Percentiles rank a stretch among this genome's conserved stretches.
Evolutionary conservation across 2,113 vertebrate species (phyloP).

Genomic region (Scophthalmus maximus): DNA sequence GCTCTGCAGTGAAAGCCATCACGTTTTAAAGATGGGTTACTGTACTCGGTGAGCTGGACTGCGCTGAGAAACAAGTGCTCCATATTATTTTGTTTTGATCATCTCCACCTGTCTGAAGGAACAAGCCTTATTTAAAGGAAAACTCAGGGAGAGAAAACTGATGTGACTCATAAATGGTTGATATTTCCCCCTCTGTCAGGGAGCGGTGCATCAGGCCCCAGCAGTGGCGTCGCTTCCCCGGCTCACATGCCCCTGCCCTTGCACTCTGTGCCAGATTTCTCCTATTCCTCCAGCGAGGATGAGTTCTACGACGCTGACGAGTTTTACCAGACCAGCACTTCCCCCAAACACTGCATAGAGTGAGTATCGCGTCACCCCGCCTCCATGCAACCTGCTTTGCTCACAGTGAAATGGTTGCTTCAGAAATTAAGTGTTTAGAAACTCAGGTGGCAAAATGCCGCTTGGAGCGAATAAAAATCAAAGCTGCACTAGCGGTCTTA

Average conservation of each 20-base stretch:
- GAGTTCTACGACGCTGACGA: slow-evolving; percentile 99
- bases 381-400: neutral
- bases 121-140: neutral
- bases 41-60: neutral
- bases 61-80: neutral
- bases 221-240: slow-evolving; percentile 93
- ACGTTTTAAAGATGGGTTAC: slow-evolving; percentile 21
- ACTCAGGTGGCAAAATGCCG: slow-evolving; percentile 6
- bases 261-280: slow-evolving; percentile 97
- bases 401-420: neutral
- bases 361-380: slow-evolving; percentile 61
- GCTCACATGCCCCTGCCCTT: slow-evolving; percentile 94
- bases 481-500: neutral
- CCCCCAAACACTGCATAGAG: slow-evolving; percentile 94
- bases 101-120: neutral
- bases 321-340: slow-evolving; percentile 94
- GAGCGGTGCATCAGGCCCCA: slow-evolving; percentile 93
- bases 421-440: neutral
- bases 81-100: slow-evolving; percentile 1
- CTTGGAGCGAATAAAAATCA: neutral
- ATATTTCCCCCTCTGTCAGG: slow-evolving; percentile 72
- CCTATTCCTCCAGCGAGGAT: slow-evolving; percentile 98
- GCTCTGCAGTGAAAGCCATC: slow-evolving; percentile 58
- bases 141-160: neutral
- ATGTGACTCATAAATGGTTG: neutral